Percentiles rank a stretch among this genome's conserved stretches.
Evolutionary conservation across 2,797 vertebrate genomes (phyloP).

Genomic region (Eleutherodactylus coqui): DNA sequence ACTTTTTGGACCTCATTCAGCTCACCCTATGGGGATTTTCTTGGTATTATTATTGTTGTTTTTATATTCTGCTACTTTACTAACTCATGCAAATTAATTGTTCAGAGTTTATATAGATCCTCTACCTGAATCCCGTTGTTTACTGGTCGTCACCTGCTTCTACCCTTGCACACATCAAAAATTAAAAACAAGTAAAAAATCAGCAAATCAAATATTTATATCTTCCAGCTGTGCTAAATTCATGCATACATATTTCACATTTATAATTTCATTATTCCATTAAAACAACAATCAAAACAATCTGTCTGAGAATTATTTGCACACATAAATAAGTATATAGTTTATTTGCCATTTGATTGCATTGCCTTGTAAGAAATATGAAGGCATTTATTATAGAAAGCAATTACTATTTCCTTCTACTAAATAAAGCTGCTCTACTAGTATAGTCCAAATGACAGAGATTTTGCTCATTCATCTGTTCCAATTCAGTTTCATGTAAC

Average conservation of each 20-base stretch:
- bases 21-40: too few relatives aligned
- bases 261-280: conserved; percentile 7
- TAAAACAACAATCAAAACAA: conserved; percentile 11
- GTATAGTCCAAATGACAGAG: background rate
- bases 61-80: too few relatives aligned
- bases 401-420: background rate
- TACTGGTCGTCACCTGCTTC: too few relatives aligned
- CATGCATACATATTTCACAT: background rate
- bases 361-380: conserved; percentile 10
- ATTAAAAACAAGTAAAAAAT: too few relatives aligned
- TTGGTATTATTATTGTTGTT: too few relatives aligned
- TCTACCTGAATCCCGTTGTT: too few relatives aligned
- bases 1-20: too few relatives aligned
- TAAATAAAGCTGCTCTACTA: conserved; percentile 1
- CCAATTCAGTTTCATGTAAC: background rate
- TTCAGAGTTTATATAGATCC: too few relatives aligned
- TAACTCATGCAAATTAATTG: too few relatives aligned
- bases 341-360: conserved; percentile 18
- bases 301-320: background rate
- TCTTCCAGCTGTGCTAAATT: background rate
- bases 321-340: conserved; percentile 11
- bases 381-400: background rate
- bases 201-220: background rate
- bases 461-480: background rate
- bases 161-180: too few relatives aligned